Conservation (phyloP, 2,113 vertebrate genomes). For the Promerops cafer region DNA sequence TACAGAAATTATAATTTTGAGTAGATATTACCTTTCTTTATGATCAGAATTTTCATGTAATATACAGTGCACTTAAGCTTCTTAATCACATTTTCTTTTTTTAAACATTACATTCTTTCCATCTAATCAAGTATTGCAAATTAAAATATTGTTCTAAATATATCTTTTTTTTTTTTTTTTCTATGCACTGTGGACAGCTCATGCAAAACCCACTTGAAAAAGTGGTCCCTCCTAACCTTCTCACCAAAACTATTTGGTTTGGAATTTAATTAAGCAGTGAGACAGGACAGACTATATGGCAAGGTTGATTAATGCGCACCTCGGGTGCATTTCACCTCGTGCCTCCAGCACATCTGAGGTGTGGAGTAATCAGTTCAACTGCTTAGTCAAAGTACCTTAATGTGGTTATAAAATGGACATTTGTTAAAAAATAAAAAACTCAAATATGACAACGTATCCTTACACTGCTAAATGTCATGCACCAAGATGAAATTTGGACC, state of each 20-base stretch:
- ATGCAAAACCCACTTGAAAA: slow-evolving; percentile 23
- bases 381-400: slow-evolving; percentile 41
- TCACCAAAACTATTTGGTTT: slow-evolving; percentile 57
- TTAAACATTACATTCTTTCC: slow-evolving; percentile 68
- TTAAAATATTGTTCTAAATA: slow-evolving; percentile 75
- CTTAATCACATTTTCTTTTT: slow-evolving; percentile 75
- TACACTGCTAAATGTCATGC: neutral
- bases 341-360: slow-evolving; percentile 47
- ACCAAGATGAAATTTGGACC: neutral
- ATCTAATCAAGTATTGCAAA: slow-evolving; percentile 67
- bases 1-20: slow-evolving; percentile 97
- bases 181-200: slow-evolving; percentile 40
- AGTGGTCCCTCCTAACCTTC: slow-evolving; percentile 27
- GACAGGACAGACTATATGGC: slow-evolving; percentile 15
- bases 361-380: slow-evolving; percentile 65
- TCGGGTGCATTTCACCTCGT: slow-evolving; percentile 53
- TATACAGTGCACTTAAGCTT: slow-evolving; percentile 77
- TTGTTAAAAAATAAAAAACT: slow-evolving; percentile 12
- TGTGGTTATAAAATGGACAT: slow-evolving; percentile 36
- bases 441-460: neutral
- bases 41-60: slow-evolving; percentile 81
- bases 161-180: slow-evolving; percentile 60
- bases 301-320: slow-evolving; percentile 66
- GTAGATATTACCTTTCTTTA: slow-evolving; percentile 85
- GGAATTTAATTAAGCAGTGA: slow-evolving; percentile 66